Evolutionary conservation across 2,888 invertebrate species (phyloP).

Genomic region (Sesia bembeciformis): DNA sequence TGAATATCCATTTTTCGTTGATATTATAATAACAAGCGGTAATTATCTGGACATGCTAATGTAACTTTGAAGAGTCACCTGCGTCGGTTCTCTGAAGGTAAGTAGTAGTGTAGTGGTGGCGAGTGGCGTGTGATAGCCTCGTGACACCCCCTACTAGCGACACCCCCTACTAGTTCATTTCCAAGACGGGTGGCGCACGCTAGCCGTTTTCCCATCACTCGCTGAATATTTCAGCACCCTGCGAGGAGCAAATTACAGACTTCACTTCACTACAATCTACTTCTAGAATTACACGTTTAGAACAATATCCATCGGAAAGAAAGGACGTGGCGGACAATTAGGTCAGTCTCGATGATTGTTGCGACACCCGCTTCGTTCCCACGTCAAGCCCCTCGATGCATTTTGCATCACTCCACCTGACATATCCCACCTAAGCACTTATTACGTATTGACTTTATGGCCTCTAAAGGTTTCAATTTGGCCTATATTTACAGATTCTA

Average conservation of each 20-base stretch:
- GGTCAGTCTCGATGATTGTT: slow-evolving; percentile 46
- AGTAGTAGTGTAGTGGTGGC: slow-evolving; percentile 10
- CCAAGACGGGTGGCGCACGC: slow-evolving; percentile 21
- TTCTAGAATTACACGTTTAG: slow-evolving; percentile 44
- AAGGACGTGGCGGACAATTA: slow-evolving; percentile 32
- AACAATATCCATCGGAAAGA: slow-evolving; percentile 35
- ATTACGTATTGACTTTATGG: not conserved
- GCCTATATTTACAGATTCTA: no score
- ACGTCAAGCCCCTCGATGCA: slow-evolving; percentile 11
- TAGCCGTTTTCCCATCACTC: slow-evolving; percentile 41
- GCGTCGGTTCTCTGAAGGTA: slow-evolving; percentile 26
- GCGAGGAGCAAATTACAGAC: slow-evolving; percentile 57
- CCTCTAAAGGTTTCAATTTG: no score
- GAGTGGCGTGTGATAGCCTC: not conserved
- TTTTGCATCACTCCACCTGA: slow-evolving; percentile 4
- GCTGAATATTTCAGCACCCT: slow-evolving; percentile 60
- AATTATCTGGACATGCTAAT: slow-evolving; percentile 6
- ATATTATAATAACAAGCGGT: not conserved
- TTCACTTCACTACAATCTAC: slow-evolving; percentile 26
- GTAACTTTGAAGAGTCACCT: slow-evolving; percentile 21
- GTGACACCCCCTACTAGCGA: not conserved
- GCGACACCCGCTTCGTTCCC: slow-evolving; percentile 36
- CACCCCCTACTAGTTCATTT: slow-evolving; percentile 2
- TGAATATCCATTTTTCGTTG: not conserved
- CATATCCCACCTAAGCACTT: not conserved